Evolutionary conservation across 1,140 invertebrate genomes (phyloP).

Genomic region (Oncopeltus fasciatus): DNA sequence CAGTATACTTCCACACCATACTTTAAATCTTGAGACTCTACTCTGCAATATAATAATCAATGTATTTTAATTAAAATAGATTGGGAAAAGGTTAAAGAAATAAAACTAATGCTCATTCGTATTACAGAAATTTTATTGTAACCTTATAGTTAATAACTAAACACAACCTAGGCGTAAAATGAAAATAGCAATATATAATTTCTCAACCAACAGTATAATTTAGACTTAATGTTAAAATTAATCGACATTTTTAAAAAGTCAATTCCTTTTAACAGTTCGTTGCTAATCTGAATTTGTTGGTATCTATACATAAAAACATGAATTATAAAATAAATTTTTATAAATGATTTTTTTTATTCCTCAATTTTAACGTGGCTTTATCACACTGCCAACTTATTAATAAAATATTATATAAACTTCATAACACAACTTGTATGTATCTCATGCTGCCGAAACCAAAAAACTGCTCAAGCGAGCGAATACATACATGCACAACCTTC

Average conservation of each 20-base stretch:
- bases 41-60: too few species aligned
- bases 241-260: not conserved
- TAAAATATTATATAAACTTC: slow-evolving; percentile 3
- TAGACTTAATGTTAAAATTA: not conserved
- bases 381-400: not conserved
- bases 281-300: not conserved
- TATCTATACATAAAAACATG: not conserved
- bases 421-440: slow-evolving; percentile 8
- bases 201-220: not conserved
- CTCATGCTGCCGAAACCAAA: not conserved
- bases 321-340: not conserved
- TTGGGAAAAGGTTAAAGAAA: too few species aligned
- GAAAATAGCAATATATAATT: not conserved
- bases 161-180: slow-evolving; percentile 6
- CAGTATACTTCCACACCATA: too few species aligned
- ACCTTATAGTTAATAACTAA: slow-evolving; percentile 7
- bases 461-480: slow-evolving; percentile 5
- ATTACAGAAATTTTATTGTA: slow-evolving; percentile 4
- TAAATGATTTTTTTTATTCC: not conserved
- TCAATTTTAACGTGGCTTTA: slow-evolving; percentile 5
- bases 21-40: too few species aligned
- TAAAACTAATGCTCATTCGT: too few species aligned
- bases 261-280: not conserved
- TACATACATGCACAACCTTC: slow-evolving; percentile 8
- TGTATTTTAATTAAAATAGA: too few species aligned